Evolutionary conservation across 2,113 vertebrate species (phyloP).

Genomic region (Hystrix brachyura): DNA sequence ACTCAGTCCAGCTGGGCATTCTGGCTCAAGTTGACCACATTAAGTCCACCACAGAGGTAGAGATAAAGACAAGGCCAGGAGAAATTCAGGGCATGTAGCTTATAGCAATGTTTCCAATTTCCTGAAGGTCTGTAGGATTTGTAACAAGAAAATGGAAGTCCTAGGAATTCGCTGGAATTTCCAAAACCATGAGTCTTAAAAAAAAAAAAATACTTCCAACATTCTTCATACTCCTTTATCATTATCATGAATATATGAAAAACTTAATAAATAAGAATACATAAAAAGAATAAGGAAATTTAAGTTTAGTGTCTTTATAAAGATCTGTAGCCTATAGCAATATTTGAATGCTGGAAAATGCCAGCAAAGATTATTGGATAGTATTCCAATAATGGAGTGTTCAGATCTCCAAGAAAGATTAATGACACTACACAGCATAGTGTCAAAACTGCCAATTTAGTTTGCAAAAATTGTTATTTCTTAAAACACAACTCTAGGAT

Average conservation of each 20-base stretch:
- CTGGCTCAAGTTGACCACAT: too few relatives aligned
- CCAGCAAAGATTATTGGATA: not conserved
- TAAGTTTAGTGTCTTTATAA: not conserved
- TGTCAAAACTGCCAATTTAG: not conserved
- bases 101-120: not conserved
- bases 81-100: not conserved
- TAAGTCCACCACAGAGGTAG: not conserved
- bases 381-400: not conserved
- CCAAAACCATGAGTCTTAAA: not conserved
- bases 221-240: not conserved
- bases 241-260: not conserved
- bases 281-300: not conserved
- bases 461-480: conserved; percentile 58
- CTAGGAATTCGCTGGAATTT: conserved; percentile 26
- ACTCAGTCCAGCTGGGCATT: too few relatives aligned
- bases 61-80: not conserved
- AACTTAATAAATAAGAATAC: not conserved
- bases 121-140: not conserved
- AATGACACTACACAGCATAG: not conserved
- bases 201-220: not conserved
- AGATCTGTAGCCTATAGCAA: not conserved
- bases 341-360: not conserved
- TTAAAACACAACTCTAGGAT: not conserved
- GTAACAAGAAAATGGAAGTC: not conserved
- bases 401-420: conserved; percentile 2